Evolutionary conservation across 2,113 vertebrate genomes (phyloP).

Genomic region (Megaceryle torquata): DNA sequence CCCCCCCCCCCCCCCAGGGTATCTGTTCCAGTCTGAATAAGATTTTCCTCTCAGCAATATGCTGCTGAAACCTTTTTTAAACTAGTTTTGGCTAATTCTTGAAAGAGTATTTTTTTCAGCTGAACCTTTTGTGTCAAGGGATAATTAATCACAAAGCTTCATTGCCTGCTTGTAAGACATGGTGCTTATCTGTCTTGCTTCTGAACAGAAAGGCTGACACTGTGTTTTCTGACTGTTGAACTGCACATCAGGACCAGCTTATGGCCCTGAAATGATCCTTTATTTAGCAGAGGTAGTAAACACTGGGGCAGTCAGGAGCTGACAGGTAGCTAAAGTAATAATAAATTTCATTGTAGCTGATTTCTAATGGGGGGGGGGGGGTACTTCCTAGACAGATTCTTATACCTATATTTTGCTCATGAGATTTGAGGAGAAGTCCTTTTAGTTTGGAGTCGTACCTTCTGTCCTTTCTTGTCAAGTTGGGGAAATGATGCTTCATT

Average conservation of each 20-base stretch:
- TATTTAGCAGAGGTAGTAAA: not conserved
- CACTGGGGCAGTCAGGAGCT: not conserved
- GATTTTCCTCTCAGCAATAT: not conserved
- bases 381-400: not conserved
- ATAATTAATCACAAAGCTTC: not conserved
- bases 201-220: not conserved
- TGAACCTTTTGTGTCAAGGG: not conserved
- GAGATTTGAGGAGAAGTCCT: constrained; percentile 14
- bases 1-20: no score
- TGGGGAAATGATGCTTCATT: not conserved
- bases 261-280: not conserved
- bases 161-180: not conserved
- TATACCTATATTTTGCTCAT: not conserved
- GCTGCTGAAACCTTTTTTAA: not conserved
- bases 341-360: not conserved
- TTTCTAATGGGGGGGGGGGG: not conserved
- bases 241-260: not conserved
- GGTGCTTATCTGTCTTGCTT: not conserved
- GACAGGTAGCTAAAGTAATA: not conserved
- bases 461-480: constrained; percentile 62
- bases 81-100: not conserved
- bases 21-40: not conserved
- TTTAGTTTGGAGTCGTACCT: not conserved
- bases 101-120: not conserved
- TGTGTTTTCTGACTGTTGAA: not conserved